Evolutionary conservation across 2,888 invertebrate genomes (phyloP).

Genomic region (Drosophila fungiperda): DNA sequence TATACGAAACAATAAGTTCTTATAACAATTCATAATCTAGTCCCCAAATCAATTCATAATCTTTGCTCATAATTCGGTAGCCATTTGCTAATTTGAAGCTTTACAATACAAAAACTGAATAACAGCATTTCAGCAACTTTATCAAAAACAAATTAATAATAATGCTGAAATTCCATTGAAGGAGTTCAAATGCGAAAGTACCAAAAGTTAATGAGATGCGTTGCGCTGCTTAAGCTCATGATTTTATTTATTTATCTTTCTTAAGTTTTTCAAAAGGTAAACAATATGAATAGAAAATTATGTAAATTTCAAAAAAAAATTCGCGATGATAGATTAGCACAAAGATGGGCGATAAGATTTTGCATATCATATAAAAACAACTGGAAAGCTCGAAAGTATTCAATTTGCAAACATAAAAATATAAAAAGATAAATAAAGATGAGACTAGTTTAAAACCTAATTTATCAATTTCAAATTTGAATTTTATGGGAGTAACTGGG

Average conservation of each 20-base stretch:
- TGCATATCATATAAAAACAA: no score
- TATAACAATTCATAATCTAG: neutral
- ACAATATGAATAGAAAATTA: neutral
- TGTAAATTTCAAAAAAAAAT: neutral
- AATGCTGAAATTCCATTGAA: slow-evolving; percentile 50
- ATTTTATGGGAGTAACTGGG: neutral
- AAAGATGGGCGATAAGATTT: neutral
- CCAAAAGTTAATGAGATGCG: slow-evolving; percentile 8
- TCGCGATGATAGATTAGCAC: neutral
- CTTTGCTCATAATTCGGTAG: slow-evolving; percentile 79
- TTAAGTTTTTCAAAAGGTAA: neutral
- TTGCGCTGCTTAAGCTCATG: neutral
- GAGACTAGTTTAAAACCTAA: neutral
- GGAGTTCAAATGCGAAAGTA: slow-evolving; percentile 14
- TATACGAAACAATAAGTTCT: neutral
- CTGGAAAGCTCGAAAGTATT: neutral
- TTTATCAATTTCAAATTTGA: neutral
- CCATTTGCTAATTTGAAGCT: slow-evolving; percentile 77
- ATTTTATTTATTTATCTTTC: slow-evolving; percentile 16
- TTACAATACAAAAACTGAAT: slow-evolving; percentile 75
- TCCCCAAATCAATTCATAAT: slow-evolving; percentile 53
- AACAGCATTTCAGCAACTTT: slow-evolving; percentile 60
- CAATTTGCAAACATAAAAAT: neutral
- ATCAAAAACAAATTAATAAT: slow-evolving; percentile 80
- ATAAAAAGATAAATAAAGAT: neutral